A percentile compares a stretch with the other conserved stretches of the same genome.
phyloP scores from a whole-genome alignment of 2,797 vertebrate genomes.

The Pygocentrus nattereri region DNA sequence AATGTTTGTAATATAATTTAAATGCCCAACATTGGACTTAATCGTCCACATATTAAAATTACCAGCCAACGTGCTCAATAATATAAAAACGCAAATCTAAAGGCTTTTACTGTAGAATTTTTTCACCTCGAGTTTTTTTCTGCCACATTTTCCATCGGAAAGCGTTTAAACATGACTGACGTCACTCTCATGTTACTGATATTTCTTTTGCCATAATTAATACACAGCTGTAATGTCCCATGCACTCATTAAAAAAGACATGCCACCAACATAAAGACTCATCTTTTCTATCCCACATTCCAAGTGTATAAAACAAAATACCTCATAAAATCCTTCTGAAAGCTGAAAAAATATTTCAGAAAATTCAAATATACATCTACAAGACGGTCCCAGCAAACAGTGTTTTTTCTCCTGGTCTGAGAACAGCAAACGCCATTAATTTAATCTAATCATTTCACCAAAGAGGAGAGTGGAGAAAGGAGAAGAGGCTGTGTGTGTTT shows the following conservation, averaged over 20 bases:
- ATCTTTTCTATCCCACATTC: slow-evolving; percentile 79
- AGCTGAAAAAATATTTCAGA: slow-evolving; percentile 84
- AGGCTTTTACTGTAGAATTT: not conserved
- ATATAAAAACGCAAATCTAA: not conserved
- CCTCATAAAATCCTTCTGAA: slow-evolving; percentile 86
- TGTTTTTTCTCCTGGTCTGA: slow-evolving; percentile 37
- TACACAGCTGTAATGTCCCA: slow-evolving; percentile 67
- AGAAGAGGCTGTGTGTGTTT: slow-evolving; percentile 14
- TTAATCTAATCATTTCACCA: slow-evolving; percentile 43
- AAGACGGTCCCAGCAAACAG: slow-evolving; percentile 56
- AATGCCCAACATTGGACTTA: not conserved
- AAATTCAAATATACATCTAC: slow-evolving; percentile 70
- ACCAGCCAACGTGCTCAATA: not conserved
- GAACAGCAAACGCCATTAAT: slow-evolving; percentile 39
- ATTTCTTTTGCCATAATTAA: slow-evolving; percentile 60
- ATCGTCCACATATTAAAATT: not conserved
- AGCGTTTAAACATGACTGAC: not conserved
- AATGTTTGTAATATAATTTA: not conserved
- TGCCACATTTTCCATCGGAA: not conserved
- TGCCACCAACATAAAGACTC: slow-evolving; percentile 74
- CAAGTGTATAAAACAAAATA: slow-evolving; percentile 83
- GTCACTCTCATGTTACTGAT: slow-evolving; percentile 46
- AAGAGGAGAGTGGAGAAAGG: not conserved
- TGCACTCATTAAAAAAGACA: slow-evolving; percentile 72
- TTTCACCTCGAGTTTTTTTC: not conserved